Percentiles rank a stretch among this genome's conserved stretches.
These are phyloP conservation scores for Unio delphinus DNA, from an alignment of 2,888 invertebrate species.

Conservation along the genomic window DNA sequence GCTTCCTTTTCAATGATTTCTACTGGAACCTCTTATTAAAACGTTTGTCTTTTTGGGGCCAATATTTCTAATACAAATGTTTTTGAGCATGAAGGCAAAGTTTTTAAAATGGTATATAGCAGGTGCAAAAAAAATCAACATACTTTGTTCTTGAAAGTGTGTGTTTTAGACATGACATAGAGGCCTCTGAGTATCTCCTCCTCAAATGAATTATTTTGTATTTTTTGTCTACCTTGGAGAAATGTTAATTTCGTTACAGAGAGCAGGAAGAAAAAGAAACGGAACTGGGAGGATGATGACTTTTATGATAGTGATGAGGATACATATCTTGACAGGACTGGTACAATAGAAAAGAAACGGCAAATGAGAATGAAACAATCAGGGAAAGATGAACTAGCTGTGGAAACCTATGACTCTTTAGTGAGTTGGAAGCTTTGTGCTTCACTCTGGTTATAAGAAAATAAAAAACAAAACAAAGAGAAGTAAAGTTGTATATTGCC, in stretches of 20 bases:
- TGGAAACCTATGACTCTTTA: constrained; percentile 75
- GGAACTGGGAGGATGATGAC: constrained; percentile 87
- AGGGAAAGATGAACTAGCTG: constrained; percentile 71
- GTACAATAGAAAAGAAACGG: constrained; percentile 90
- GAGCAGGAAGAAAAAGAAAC: constrained; percentile 81
- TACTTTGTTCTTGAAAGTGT: too few relatives aligned
- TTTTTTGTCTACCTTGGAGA: neutral
- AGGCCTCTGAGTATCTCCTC: neutral
- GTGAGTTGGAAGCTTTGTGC: constrained; percentile 22
- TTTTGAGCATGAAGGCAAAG: too few relatives aligned
- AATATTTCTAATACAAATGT: too few relatives aligned
- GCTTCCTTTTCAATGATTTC: too few relatives aligned
- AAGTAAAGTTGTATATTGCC: too few relatives aligned
- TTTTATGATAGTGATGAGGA: constrained; percentile 96
- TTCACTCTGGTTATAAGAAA: too few relatives aligned
- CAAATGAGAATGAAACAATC: constrained; percentile 80
- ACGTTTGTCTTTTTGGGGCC: too few relatives aligned
- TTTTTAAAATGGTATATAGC: too few relatives aligned
- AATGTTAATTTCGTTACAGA: constrained; percentile 40
- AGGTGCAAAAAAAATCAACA: too few relatives aligned
- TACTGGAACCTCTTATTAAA: too few relatives aligned
- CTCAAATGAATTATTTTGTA: neutral
- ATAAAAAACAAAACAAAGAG: too few relatives aligned
- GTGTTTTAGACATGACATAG: too few relatives aligned
- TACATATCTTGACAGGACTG: constrained; percentile 94